These are phyloP conservation scores for Loriculus beryllinus DNA, from an alignment of 2,797 vertebrate genomes.

Conservation along the genomic window DNA sequence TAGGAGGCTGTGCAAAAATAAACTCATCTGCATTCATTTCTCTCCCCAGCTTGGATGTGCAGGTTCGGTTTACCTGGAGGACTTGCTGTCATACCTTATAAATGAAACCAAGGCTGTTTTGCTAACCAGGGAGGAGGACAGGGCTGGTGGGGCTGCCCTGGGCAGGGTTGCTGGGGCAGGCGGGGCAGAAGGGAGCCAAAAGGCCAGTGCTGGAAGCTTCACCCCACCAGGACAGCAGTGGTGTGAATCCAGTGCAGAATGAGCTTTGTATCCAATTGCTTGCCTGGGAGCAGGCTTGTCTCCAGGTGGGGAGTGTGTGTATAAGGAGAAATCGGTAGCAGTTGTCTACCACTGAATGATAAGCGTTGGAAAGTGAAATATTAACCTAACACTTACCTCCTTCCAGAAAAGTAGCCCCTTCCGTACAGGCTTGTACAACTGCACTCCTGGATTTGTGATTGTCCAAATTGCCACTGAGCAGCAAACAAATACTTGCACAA, in stretches of 20 bases:
- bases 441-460: neutral
- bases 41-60: neutral
- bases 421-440: neutral
- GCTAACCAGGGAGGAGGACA: neutral
- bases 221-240: neutral
- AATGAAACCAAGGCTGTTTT: neutral
- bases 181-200: neutral
- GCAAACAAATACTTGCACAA: neutral
- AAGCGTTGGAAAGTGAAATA: neutral
- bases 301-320: neutral
- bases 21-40: conserved; percentile 8
- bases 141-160: neutral
- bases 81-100: neutral
- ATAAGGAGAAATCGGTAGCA: neutral
- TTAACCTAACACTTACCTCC: accelerated
- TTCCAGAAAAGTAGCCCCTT: neutral
- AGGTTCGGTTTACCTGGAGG: neutral
- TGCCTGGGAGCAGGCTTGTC: neutral
- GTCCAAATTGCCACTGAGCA: neutral
- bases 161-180: neutral
- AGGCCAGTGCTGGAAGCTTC: accelerated
- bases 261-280: neutral
- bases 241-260: accelerated
- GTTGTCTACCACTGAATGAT: neutral
- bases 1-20: conserved; percentile 44